These are phyloP conservation scores for Microtus oregoni DNA, from an alignment of 2,113 vertebrate genomes.

Conservation along the genomic window DNA sequence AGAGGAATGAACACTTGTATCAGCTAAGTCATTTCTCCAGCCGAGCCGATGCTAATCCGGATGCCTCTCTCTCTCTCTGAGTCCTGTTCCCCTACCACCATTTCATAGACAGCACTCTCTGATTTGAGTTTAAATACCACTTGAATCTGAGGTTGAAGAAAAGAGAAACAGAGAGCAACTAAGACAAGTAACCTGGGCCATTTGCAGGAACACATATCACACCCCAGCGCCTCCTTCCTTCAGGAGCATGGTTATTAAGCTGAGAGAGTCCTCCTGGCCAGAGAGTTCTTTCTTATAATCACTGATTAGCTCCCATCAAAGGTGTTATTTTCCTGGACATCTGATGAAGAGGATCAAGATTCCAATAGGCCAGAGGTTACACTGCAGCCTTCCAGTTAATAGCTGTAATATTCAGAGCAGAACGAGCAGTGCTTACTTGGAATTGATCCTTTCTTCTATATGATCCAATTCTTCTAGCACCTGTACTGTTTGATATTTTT, in stretches of 20 bases:
- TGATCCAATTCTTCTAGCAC: constrained; percentile 59
- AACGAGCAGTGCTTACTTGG: constrained; percentile 62
- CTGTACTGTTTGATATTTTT: constrained; percentile 1
- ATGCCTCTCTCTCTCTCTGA: not conserved
- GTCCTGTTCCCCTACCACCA: not conserved
- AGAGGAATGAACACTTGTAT: not conserved
- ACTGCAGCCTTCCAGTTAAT: constrained; percentile 29
- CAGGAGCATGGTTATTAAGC: not conserved
- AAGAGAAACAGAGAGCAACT: not conserved
- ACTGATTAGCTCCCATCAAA: constrained; percentile 75
- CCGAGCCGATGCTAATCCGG: not conserved
- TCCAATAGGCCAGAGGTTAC: constrained; percentile 44
- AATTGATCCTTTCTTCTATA: constrained; percentile 26
- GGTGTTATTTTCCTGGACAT: not conserved
- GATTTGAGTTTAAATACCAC: not conserved
- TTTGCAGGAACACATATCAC: not conserved
- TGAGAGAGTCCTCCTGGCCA: constrained; percentile 9
- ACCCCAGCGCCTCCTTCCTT: not conserved
- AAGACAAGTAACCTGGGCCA: not conserved
- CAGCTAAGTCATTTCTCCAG: not conserved
- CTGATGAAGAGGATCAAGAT: constrained; percentile 75
- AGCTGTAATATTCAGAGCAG: constrained; percentile 75
- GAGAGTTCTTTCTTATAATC: constrained; percentile 66
- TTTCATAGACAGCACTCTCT: not conserved
- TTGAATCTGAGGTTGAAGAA: not conserved